Evolutionary conservation across 2,888 invertebrate genomes (phyloP).

Genomic region (Fragum whitleyi): DNA sequence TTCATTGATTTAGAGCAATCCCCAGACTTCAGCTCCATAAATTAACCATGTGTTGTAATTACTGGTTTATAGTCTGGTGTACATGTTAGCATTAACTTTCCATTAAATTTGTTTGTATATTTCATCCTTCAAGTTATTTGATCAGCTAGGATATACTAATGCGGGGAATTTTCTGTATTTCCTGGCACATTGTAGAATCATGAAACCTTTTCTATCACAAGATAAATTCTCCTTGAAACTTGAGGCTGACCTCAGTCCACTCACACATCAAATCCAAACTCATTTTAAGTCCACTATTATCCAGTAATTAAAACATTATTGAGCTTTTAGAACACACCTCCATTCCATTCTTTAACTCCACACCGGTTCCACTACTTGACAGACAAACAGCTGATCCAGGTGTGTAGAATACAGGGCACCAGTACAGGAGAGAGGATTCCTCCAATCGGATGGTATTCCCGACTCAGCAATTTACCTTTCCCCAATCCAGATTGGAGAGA

Average conservation of each 20-base stretch:
- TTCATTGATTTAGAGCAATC: neutral
- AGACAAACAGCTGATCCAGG: slow-evolving; percentile 39
- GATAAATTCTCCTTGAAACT: neutral
- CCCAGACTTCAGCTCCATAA: slow-evolving; percentile 1
- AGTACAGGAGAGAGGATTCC: neutral
- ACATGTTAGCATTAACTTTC: neutral
- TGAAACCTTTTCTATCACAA: neutral
- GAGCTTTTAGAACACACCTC: slow-evolving; percentile 11
- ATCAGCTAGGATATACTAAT: neutral
- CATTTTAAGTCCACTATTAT: neutral
- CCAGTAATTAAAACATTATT: neutral
- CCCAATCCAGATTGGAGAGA: slow-evolving; percentile 46
- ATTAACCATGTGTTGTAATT: slow-evolving; percentile 4
- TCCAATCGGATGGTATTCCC: slow-evolving; percentile 29
- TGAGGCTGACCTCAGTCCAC: neutral
- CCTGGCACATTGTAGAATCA: neutral
- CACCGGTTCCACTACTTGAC: slow-evolving; percentile 30
- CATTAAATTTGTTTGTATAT: slow-evolving; percentile 2
- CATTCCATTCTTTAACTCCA: neutral
- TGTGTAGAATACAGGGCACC: slow-evolving; percentile 5
- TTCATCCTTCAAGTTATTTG: neutral
- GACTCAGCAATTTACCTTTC: slow-evolving; percentile 59
- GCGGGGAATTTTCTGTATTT: neutral
- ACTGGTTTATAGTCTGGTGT: neutral
- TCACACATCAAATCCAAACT: neutral